phyloP scores from a whole-genome alignment of 2,888 invertebrate genomes.

The Sisyra terminalis region DNA sequence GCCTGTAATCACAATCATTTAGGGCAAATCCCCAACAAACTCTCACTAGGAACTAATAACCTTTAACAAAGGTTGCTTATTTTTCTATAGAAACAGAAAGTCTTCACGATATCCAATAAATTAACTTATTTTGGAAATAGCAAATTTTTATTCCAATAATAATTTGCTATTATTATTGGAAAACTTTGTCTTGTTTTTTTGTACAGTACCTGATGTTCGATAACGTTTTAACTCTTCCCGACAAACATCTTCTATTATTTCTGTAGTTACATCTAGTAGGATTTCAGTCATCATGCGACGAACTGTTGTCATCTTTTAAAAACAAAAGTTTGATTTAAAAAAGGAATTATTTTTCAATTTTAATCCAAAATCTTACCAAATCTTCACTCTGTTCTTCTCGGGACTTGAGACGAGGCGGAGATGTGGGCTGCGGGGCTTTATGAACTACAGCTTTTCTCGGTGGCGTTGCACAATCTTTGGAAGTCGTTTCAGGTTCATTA shows the following conservation, averaged over 20 bases:
- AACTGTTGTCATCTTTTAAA: constrained; percentile 64
- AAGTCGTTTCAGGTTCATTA: constrained; percentile 12
- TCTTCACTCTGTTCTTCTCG: constrained; percentile 49
- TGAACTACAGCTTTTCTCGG: background rate
- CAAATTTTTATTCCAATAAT: background rate
- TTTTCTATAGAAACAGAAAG: background rate
- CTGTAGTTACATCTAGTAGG: constrained; percentile 83
- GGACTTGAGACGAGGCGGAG: constrained; percentile 24
- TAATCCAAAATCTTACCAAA: constrained; percentile 33
- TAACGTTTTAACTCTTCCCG: constrained; percentile 71
- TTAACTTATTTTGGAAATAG: background rate
- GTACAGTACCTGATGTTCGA: constrained; percentile 59
- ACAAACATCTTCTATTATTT: constrained; percentile 71
- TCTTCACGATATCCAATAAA: too few species aligned
- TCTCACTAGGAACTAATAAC: background rate
- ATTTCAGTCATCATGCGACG: constrained; percentile 83
- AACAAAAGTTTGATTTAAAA: constrained; percentile 4
- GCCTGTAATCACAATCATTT: constrained; percentile 4
- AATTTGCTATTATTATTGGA: background rate
- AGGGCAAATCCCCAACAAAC: background rate
- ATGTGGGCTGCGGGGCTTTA: background rate
- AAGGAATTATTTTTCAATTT: background rate
- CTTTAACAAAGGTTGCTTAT: background rate
- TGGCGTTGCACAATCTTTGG: background rate
- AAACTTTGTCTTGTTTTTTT: too few species aligned